Evolutionary conservation across 2,113 vertebrate species (phyloP), one percentile per base, ranked within the genome.

Genomic region (Phocoena sinus): DNA sequence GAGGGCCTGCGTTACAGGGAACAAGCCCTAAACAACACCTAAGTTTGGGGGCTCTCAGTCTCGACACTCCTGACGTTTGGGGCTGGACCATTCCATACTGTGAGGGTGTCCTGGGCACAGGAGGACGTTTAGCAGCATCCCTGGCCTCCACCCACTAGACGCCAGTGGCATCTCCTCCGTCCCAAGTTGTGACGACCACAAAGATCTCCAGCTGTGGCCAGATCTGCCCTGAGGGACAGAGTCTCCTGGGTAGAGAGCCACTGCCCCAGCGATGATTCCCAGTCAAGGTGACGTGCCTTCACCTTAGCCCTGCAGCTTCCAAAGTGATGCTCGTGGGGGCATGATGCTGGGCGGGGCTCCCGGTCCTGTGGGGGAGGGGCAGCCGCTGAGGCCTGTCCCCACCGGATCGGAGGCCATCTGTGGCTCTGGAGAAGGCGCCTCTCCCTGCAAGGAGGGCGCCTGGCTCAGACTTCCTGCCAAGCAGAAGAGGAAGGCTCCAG

Each of bases 391-490:
- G 18, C 60, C 31, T 0, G 0, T 9, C 41, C 23, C 12, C 15
- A 58, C 25, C 8, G 0, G 0, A 1, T 12, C 11, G 36, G 44
- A 65, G 36, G 53, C 47, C 3, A 3, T 23, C 14, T 25, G 20
- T 67, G 20, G 56, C 26, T 38, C 23, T 74, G 53, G 50, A 47
- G 31, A 53, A 50, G 58, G 21, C 12, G 7, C 33, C 58, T 50
- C 41, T 58, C 17, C 33, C 79, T 20, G 33, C 17, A 8, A 65
- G 18, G 21, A 0, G 0, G 0, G 53, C 2, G n/a, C 68, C 73
- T 12, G 56, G 84, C 58, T 47, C 8, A 18, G 60, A 31, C 11
- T 58, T 58, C 60, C 77, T 21, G 11, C 15, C 2, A 8, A 21
- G 38, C 47, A 11, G 80, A 56, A 33, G 8, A 60, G 65, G 20